phyloP scores from a whole-genome alignment of 2,113 vertebrate genomes.

The Etia nguti region DNA sequence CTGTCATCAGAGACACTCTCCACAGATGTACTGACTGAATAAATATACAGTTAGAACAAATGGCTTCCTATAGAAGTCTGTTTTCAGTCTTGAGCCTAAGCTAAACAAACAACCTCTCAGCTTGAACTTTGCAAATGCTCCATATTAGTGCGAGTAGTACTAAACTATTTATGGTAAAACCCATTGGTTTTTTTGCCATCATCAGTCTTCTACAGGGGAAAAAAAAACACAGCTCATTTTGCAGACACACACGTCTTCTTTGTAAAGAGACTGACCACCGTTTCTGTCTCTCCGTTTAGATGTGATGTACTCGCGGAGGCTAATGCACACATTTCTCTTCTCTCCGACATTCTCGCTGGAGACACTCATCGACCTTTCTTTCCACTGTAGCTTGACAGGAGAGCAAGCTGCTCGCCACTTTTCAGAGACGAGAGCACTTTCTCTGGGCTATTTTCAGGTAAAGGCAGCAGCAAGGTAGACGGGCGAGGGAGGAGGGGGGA shows the following conservation, averaged over 20 bases:
- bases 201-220: background rate
- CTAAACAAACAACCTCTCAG: background rate
- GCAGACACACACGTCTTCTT: background rate
- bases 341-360: background rate
- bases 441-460: slow-evolving; percentile 22
- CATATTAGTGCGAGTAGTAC: background rate
- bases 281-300: background rate
- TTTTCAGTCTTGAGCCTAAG: background rate
- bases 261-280: background rate
- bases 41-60: background rate
- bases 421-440: slow-evolving; percentile 33
- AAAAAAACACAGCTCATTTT: background rate
- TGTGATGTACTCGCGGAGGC: background rate
- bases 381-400: slow-evolving; percentile 31
- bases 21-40: background rate
- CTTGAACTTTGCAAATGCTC: background rate
- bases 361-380: slow-evolving; percentile 28
- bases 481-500: background rate
- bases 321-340: slow-evolving; percentile 13
- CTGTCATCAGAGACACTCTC: background rate
- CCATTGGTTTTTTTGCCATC: background rate
- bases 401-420: slow-evolving; percentile 29
- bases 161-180: background rate
- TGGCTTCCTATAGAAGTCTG: background rate
- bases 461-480: background rate